Conservation (phyloP, 2,797 vertebrate species). For the Podarcis siculus region DNA sequence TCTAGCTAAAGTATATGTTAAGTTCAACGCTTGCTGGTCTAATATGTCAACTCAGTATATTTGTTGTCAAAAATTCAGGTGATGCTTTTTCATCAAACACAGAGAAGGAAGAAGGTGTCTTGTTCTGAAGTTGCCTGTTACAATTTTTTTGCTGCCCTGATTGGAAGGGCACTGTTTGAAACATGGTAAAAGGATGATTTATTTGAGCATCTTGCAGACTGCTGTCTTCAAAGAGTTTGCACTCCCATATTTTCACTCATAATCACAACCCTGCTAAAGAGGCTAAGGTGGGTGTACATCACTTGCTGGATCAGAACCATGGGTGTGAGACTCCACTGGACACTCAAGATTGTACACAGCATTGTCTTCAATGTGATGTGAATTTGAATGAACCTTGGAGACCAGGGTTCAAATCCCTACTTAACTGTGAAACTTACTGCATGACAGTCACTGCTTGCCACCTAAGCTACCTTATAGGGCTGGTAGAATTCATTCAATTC, state of each 20-base stretch:
- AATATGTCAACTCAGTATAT: slow-evolving; percentile 16
- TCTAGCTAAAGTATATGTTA: slow-evolving; percentile 24
- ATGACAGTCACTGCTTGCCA: too few relatives aligned
- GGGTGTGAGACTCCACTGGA: not conserved
- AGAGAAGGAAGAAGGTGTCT: slow-evolving; percentile 10
- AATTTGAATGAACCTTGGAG: too few relatives aligned
- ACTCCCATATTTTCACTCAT: not conserved
- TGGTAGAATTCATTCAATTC: too few relatives aligned
- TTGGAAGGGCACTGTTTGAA: slow-evolving; percentile 14
- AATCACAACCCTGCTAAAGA: not conserved
- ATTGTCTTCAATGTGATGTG: not conserved
- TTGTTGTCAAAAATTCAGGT: not conserved
- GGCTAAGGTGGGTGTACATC: not conserved
- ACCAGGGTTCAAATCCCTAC: too few relatives aligned
- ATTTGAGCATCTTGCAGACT: slow-evolving; percentile 5
- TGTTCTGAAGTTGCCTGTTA: not conserved
- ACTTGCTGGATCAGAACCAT: not conserved
- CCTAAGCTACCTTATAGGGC: too few relatives aligned
- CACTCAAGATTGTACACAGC: not conserved
- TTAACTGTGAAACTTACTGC: too few relatives aligned
- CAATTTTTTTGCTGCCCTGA: not conserved
- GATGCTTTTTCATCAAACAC: not conserved
- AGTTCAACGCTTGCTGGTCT: not conserved
- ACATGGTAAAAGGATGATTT: not conserved
- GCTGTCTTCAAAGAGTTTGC: not conserved